A percentile compares a stretch with the other conserved stretches of the same genome.
Evolutionary conservation across 1,140 invertebrate species (phyloP).

Genomic region (Harpegnathos saltator): DNA sequence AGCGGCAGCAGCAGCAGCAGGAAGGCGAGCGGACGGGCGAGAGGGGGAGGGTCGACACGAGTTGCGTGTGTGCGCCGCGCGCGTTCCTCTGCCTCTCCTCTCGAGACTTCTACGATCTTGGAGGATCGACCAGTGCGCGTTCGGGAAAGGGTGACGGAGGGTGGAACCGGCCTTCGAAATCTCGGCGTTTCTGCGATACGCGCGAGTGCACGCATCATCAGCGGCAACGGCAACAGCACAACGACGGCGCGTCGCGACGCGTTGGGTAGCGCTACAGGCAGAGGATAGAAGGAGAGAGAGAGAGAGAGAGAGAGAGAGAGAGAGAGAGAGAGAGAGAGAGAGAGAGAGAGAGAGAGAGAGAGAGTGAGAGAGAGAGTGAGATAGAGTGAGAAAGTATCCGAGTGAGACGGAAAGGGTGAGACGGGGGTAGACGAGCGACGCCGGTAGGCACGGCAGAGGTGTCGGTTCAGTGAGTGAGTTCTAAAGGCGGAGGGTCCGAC

Average conservation of each 20-base stretch:
- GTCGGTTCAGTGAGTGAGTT: constrained; percentile 39
- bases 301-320: too few species aligned
- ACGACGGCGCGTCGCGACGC: constrained; percentile 9
- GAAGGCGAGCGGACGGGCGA: constrained; percentile 30
- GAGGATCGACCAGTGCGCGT: constrained; percentile 73
- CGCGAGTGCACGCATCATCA: background rate
- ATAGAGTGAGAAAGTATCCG: too few species aligned
- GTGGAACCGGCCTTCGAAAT: constrained; percentile 53
- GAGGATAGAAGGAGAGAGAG: too few species aligned
- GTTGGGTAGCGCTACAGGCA: background rate
- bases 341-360: too few species aligned
- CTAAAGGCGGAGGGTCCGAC: constrained; percentile 1
- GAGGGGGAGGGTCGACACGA: constrained; percentile 53
- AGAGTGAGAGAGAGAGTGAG: too few species aligned
- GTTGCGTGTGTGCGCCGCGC: constrained; percentile 63
- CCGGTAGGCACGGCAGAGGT: background rate
- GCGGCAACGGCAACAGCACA: background rate
- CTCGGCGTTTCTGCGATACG: constrained; percentile 10
- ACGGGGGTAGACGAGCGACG: constrained; percentile 1
- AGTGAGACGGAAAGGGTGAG: too few species aligned
- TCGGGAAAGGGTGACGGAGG: constrained; percentile 68
- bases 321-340: too few species aligned
- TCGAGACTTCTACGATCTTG: constrained; percentile 71
- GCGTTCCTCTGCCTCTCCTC: constrained; percentile 59
- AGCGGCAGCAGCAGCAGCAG: too few species aligned